Evolutionary conservation across 2,797 vertebrate genomes (phyloP), one percentile per base, ranked within the genome.

Genomic region (Neopelma chrysocephalum): DNA sequence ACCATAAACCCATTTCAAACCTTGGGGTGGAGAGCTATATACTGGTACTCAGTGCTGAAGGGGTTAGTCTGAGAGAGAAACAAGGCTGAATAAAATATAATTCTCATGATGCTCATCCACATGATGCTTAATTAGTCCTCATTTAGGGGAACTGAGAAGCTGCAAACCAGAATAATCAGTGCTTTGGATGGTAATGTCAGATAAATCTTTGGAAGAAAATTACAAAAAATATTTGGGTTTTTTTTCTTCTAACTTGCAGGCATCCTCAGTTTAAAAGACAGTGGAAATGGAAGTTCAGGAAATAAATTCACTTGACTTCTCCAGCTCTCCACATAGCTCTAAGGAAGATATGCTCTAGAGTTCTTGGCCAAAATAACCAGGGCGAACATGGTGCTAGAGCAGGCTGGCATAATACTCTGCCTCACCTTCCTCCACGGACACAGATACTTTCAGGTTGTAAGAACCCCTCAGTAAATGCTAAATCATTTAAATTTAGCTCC

Each of bases 91-190:
- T 87, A 89, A 95, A 96, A 81, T 76, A 23, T 57, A 77, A 78
- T 93, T 91, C 70, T 87, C 79, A 73, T 66, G 42, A 69, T 64
- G 57, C 72, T 87, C 43, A 88, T 87, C 40, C 91, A 77, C 76
- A 45, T 42, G 57, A 75, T 94, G 58, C 61, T 53, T 94, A 95
- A 89, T 94, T 94, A 95, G 65, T 87, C 71, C 71, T 94, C 61
- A 57, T 89, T 34, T 87, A n/a, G 71, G 75, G 17, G 34, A 89
- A 32, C 75, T 78, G 42, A 92, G 77, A 91, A 93, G 57, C 70
- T 80, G 61, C 8, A 38, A 80, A 86, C 42, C 48, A 81, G 51
- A 91, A 93, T 90, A 85, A 92, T 92, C 83, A 93, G 64, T 22
- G 48, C 27, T 56, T 65, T 64, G 47, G 38, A 58, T 80, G 31